Evolutionary conservation across 2,113 vertebrate genomes (phyloP).

Genomic region (Prinia subflava): DNA sequence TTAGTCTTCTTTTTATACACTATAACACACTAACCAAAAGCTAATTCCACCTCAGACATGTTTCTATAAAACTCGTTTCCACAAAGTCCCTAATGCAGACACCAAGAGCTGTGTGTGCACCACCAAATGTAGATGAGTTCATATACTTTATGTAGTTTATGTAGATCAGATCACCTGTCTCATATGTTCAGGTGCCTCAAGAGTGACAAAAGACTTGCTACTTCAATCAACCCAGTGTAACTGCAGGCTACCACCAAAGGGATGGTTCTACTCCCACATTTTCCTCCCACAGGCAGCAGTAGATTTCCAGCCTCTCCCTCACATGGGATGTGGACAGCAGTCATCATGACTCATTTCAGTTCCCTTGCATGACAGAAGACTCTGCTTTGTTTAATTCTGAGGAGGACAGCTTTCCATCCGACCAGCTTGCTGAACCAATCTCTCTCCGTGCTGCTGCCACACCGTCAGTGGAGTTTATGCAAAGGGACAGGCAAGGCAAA

Average conservation of each 20-base stretch:
- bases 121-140: neutral
- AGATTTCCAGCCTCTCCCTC: neutral
- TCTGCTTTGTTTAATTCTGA: neutral
- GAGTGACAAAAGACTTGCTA: neutral
- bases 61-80: neutral
- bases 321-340: accelerated
- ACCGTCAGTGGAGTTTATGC: neutral
- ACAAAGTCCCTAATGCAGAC: neutral
- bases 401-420: neutral
- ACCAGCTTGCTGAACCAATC: neutral
- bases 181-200: neutral
- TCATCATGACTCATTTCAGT: neutral
- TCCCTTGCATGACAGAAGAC: neutral
- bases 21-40: neutral
- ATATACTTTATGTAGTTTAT: too few relatives aligned
- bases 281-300: neutral
- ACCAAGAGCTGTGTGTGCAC: neutral
- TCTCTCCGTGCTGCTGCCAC: neutral
- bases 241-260: neutral
- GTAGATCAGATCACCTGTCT: neutral
- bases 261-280: neutral
- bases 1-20: neutral
- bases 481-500: neutral
- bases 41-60: neutral
- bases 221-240: neutral